Evolutionary conservation across 2,113 vertebrate species (phyloP).

Genomic region (Ivindomyrus marchei): DNA sequence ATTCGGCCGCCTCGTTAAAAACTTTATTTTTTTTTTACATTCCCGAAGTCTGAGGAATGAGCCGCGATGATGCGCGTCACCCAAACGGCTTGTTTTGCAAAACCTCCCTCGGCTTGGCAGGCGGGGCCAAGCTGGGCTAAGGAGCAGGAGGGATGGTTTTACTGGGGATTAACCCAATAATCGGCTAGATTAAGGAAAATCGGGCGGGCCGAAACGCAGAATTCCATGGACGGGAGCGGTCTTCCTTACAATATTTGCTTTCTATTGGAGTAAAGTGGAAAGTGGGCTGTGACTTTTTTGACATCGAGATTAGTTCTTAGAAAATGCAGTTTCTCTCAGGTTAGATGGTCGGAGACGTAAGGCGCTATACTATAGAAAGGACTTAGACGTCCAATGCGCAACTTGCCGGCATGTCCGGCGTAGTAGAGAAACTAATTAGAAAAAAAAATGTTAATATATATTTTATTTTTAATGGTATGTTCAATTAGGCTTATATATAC

Average conservation of each 20-base stretch:
- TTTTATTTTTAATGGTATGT: background rate
- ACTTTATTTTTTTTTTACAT: slow-evolving; percentile 11
- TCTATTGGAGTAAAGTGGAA: slow-evolving; percentile 14
- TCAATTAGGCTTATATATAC: background rate
- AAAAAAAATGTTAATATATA: background rate
- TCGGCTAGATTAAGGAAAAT: background rate
- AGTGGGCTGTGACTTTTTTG: background rate
- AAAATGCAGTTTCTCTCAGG: background rate
- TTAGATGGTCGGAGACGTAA: background rate
- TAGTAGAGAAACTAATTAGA: background rate
- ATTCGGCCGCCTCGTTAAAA: background rate
- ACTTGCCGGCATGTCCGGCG: background rate
- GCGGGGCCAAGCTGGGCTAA: background rate
- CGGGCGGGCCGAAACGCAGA: background rate
- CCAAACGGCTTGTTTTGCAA: slow-evolving; percentile 12
- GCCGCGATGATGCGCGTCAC: background rate
- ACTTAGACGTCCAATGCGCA: background rate
- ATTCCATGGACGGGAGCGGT: slow-evolving; percentile 17
- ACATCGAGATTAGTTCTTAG: background rate
- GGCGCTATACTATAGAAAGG: background rate
- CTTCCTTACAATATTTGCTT: background rate
- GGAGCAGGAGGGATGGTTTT: background rate
- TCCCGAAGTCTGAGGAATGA: slow-evolving; percentile 9
- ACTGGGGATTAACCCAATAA: slow-evolving; percentile 2
- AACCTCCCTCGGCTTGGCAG: background rate